Conservation (phyloP, 1,140 invertebrate species). For the Frieseomelitta varia region DNA sequence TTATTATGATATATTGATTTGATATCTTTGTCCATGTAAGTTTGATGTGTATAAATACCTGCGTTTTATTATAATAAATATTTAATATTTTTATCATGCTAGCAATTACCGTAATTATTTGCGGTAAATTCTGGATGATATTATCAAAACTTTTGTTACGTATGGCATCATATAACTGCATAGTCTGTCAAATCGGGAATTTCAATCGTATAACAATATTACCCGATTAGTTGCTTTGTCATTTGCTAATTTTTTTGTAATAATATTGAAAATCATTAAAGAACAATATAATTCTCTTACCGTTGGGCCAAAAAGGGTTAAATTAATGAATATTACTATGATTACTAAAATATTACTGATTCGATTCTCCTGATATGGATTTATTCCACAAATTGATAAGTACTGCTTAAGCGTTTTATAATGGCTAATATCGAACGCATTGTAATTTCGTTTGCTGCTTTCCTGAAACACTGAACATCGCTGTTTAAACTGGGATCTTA, state of each 20-base stretch:
- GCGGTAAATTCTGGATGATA: background rate
- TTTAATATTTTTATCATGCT: background rate
- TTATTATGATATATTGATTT: background rate
- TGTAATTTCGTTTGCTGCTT: background rate
- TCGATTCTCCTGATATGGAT: background rate
- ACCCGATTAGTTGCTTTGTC: background rate
- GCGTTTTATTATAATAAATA: background rate
- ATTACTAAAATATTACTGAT: background rate
- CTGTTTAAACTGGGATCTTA: background rate
- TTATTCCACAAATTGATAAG: background rate
- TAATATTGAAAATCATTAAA: background rate
- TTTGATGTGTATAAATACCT: background rate
- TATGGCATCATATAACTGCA: background rate
- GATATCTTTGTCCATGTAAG: background rate
- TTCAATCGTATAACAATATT: background rate
- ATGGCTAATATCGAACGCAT: background rate
- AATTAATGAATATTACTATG: background rate
- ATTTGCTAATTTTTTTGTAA: background rate
- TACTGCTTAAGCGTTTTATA: background rate
- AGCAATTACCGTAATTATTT: background rate
- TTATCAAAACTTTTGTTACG: background rate
- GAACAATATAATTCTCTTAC: background rate
- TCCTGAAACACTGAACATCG: conserved; percentile 24
- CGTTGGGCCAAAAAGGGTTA: background rate
- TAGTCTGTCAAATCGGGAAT: background rate